Evolutionary conservation across 2,888 invertebrate genomes (phyloP), one percentile per base, ranked within the genome.

Genomic region (Antheraea assamensis): DNA sequence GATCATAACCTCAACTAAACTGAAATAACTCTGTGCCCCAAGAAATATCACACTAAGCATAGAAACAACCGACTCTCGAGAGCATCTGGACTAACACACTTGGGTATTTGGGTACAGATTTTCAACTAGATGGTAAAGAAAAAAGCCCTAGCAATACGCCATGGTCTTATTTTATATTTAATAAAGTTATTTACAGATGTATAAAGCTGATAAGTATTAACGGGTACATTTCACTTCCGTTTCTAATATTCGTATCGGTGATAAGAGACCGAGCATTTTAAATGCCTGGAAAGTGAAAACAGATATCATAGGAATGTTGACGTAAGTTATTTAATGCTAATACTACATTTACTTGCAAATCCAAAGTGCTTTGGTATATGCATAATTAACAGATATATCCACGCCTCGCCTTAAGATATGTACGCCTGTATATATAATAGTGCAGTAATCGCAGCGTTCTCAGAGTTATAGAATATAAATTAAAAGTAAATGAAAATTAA

Each of bases 281-380:
- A 66, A 74, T n/a, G 52, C 58, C 73, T 78, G 77, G 79, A 82
- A 84, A 83, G 80, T 78, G 81, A 84, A 83, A 84, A 79, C 78
- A 74, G 77, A 79, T 78, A 77, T 74, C 61, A 73, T 74, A 71
- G 73, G 74, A 74, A 72, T 71, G 74, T 75, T 74, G 76, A 77
- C 76, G 72, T 74, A 74, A 76, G 72, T 71, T 74, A 75, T 79
- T 79, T 73, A 78, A 79, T 77, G 75, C 70, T 74, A 76, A 76
- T 73, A 73, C 71, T 77, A 79, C 77, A 83, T 84, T 83, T 76
- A 74, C 79, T 78, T 79, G 76, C 78, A 76, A 79, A 79, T 75
- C 72, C 58, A 58, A 27, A 61, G 13, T 61, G 27, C 58, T 24
- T 27, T 61, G 17, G 55, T 27, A 35, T 52, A 52, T 68, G 21